A percentile compares a stretch with the other conserved stretches of the same genome.
Evolutionary conservation across 2,888 invertebrate genomes (phyloP).

Genomic region (Carabus problematicus): DNA sequence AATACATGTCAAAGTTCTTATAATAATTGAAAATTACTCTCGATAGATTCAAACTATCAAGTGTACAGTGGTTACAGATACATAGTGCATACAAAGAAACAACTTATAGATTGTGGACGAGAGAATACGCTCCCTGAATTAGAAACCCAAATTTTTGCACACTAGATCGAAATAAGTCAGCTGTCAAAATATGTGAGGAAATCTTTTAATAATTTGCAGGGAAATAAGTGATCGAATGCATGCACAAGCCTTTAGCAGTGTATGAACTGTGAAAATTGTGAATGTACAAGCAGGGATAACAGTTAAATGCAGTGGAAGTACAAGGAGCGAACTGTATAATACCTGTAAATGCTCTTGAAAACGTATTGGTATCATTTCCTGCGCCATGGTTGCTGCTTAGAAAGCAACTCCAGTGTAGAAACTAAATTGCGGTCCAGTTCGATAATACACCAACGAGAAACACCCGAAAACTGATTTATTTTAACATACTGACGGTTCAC

Average conservation of each 20-base stretch:
- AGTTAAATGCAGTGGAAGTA: constrained; percentile 35
- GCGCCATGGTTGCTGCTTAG: constrained; percentile 65
- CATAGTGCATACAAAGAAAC: too few relatives aligned
- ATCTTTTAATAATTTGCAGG: constrained; percentile 9
- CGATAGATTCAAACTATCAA: too few relatives aligned
- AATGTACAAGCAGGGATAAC: background rate
- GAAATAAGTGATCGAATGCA: background rate
- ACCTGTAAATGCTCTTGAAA: constrained; percentile 99
- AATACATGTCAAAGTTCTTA: constrained; percentile 36
- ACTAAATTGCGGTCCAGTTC: constrained; percentile 33
- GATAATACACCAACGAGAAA: constrained; percentile 32
- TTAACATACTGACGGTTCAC: constrained; percentile 36
- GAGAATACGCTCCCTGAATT: constrained; percentile 30
- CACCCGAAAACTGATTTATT: constrained; percentile 41
- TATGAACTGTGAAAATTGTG: too few relatives aligned
- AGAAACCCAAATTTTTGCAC: constrained; percentile 16
- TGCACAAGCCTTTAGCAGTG: background rate
- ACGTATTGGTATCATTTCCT: constrained; percentile 91
- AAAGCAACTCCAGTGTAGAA: constrained; percentile 45
- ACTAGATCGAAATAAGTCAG: constrained; percentile 37
- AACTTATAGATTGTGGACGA: too few relatives aligned
- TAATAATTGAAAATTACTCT: constrained; percentile 8
- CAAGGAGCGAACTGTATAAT: constrained; percentile 52
- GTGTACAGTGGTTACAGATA: too few relatives aligned
- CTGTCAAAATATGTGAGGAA: constrained; percentile 37